Base-by-base conservation (phyloP, 2,113 vertebrate species). In the Vanacampus margaritifer region DNA sequence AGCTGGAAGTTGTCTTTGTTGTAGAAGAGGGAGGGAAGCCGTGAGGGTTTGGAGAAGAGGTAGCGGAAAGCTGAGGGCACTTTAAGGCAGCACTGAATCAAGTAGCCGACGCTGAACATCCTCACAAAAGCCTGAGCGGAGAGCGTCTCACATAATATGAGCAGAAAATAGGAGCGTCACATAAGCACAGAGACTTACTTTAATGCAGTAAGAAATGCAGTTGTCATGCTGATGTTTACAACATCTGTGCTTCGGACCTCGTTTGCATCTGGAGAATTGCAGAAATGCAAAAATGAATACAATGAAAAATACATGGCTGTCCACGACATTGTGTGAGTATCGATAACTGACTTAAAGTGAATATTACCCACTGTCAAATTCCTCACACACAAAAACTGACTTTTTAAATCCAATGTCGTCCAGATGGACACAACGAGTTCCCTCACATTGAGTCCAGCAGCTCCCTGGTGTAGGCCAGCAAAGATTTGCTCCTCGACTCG, bases 1-100 rank as follows among this genome's bases (percentile, higher is more conserved):
- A 99, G 93, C 78, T 97, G 96, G 85, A 99, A 98, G 87, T 98
- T 99, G 74, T 99, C 97, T 82, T 97, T 98, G 89, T 96, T 98
- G 93, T 98, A 98, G 88, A 99, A 95, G 64, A 98, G 93, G 0
- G 95, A 95, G 36, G 96, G 80, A 3, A 99, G 88, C 5, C 94
- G 89, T 2, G 97, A 99, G 0, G 97, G 97, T 71, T 96, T 92
- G 59, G 97, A 95, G 84, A 98, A 96, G 83, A 95, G 89, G 76
- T 97, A 94, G 36, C 97, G 91, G 83, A 98, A 95, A 0, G 95
- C 90, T 69, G 95, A 97, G 50, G 97, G 97, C 63, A 99, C 93
- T 83, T 94, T 94, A 68, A 99, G 93, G 89, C 96, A 98, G 85
- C 97, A 99, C 87, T 99, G 97, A 87, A 99, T 99, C 90, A 99